Evolutionary conservation across 2,797 vertebrate species (phyloP), one percentile per base, ranked within the genome.

Genomic region (Emys orbicularis): DNA sequence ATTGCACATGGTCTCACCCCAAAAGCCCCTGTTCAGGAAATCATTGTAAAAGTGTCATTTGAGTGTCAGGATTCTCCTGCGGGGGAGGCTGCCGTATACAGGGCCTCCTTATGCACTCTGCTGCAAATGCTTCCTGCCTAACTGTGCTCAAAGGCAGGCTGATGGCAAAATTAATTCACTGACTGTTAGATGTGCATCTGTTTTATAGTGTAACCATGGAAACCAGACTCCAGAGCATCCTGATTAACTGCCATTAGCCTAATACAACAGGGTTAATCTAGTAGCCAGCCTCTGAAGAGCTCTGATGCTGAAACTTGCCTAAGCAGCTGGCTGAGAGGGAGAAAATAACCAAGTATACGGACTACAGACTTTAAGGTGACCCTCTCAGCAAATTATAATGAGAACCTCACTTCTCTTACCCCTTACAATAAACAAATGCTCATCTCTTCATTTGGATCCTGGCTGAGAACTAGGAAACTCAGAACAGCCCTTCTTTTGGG

Each of bases 61-160:
- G 12, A 1, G 15, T 80, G 95, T 84, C 37, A n/a, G 80, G 31
- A 44, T 68, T 27, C 7, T 85, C 87, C 83, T 53, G 15, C 76
- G 87, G 89, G 92, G 57, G 54, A 56, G 47, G 10, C 18, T 54
- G 87, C 91, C 83, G 31, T 77, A n/a, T 65, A 80, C 90, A 92
- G 83, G 86, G 90, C 93, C 89, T 95, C 92, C 56, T 94, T 92
- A 92, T 88, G 37, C 49, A 72, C 54, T 13, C 27, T 61, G 81
- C 91, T 41, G 82, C 77, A 94, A 94, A 94, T 90, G 86, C 91
- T 79, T 95, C 97, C 94, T 80, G 72, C 88, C 90, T 96, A 92
- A 91, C 95, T 94, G 95, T 93, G 93, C 95, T 95, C 0, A 21
- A 21, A 86, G 84, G n/a, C 68, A 27, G 8, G 65, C 65, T 47